A percentile compares a stretch with the other conserved stretches of the same genome.
phyloP scores from a whole-genome alignment of 2,113 vertebrate genomes.

The Eurystomus gularis region DNA sequence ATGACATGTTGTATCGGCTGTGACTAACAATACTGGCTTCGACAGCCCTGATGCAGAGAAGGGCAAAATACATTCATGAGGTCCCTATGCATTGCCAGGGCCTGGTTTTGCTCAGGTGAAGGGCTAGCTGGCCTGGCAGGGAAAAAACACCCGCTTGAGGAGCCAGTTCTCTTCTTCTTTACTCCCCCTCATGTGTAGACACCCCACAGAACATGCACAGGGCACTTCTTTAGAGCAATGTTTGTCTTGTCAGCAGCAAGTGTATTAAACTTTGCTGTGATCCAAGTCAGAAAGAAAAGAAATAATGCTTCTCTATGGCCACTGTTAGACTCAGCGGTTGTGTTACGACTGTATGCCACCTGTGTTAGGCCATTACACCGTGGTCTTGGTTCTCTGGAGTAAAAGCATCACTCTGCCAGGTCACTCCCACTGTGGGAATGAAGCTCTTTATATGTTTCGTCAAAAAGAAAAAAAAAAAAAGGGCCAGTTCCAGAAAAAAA shows the following conservation, averaged over 20 bases:
- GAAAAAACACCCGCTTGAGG: neutral
- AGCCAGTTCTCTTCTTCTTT: neutral
- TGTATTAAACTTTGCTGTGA: neutral
- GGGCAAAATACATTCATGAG: neutral
- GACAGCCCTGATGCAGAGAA: neutral
- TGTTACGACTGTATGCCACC: neutral
- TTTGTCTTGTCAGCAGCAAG: neutral
- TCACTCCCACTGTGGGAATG: neutral
- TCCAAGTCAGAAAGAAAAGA: neutral
- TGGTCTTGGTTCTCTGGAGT: neutral
- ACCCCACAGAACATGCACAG: accelerated
- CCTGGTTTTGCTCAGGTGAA: neutral
- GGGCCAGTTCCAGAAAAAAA: neutral
- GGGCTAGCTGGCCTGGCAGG: neutral
- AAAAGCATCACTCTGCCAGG: neutral
- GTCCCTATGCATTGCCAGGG: neutral
- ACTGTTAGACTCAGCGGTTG: accelerated
- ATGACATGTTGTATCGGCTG: neutral
- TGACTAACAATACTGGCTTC: neutral
- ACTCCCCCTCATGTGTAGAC: accelerated
- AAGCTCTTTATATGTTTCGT: neutral
- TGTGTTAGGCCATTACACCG: neutral
- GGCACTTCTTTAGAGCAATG: accelerated
- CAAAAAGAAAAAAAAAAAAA: neutral
- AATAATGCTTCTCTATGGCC: neutral